A percentile compares a stretch with the other conserved stretches of the same genome.
Evolutionary conservation across 2,888 invertebrate genomes (phyloP).

Genomic region (Tachina lurida): DNA sequence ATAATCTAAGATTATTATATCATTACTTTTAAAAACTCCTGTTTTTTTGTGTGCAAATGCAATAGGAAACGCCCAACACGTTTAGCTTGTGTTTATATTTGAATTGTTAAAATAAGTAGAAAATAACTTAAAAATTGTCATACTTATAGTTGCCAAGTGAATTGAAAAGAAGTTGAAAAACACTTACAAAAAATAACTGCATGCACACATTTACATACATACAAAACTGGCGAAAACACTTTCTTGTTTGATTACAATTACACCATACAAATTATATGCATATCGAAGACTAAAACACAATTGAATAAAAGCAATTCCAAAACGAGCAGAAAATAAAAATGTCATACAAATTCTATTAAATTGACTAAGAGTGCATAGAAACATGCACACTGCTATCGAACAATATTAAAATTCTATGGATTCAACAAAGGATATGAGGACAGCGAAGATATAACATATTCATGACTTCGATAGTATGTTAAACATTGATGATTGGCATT

Average conservation of each 20-base stretch:
- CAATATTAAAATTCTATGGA: conserved; percentile 38
- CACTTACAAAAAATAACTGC: conserved; percentile 15
- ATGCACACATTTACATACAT: neutral
- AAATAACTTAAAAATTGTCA: conserved; percentile 57
- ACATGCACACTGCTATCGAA: conserved; percentile 30
- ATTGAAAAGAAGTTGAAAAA: conserved; percentile 9
- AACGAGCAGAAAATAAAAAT: conserved; percentile 1
- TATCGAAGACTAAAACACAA: conserved; percentile 50
- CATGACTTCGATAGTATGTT: conserved; percentile 54
- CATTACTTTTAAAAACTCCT: neutral
- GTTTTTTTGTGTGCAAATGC: neutral
- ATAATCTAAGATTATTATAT: neutral
- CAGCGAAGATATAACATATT: conserved; percentile 44
- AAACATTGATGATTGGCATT: conserved; percentile 67
- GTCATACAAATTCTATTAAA: conserved; percentile 49
- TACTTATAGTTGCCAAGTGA: conserved; percentile 52
- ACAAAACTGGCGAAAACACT: conserved; percentile 38
- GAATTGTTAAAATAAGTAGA: conserved; percentile 40
- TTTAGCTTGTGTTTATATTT: conserved; percentile 4
- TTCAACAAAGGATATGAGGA: conserved; percentile 20
- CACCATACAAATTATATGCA: conserved; percentile 58
- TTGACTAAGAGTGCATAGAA: conserved; percentile 59
- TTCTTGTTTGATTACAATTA: conserved; percentile 50
- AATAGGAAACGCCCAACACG: conserved; percentile 33
- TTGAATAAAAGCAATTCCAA: conserved; percentile 39